Conservation (phyloP, 2,113 vertebrate genomes). For the Coreoperca whiteheadi region DNA sequence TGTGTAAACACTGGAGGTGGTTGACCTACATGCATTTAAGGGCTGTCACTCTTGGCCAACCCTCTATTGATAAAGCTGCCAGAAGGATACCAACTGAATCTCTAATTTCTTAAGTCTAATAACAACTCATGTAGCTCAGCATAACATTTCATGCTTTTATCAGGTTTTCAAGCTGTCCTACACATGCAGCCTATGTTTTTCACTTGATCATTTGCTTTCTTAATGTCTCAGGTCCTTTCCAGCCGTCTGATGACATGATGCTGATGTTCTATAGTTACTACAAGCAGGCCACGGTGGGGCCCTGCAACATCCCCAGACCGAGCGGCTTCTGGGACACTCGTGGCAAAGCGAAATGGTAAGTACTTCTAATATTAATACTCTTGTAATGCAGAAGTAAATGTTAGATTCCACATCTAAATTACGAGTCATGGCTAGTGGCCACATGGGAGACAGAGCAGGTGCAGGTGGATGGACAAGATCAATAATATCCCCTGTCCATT, state of each 20-base stretch:
- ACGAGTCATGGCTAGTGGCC: not conserved
- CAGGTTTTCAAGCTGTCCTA: not conserved
- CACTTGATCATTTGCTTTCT: not conserved
- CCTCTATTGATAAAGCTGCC: conserved; percentile 48
- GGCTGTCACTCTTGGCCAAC: conserved; percentile 26
- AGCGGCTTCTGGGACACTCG: conserved; percentile 90
- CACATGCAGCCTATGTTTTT: not conserved
- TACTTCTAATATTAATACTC: not conserved
- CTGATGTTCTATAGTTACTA: conserved; percentile 95
- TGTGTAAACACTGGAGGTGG: conserved; percentile 50
- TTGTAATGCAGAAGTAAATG: not conserved
- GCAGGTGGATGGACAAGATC: not conserved
- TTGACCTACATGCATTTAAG: conserved; percentile 60
- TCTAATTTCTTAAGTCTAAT: conserved; percentile 6
- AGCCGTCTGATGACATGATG: conserved; percentile 96
- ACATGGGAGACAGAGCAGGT: not conserved
- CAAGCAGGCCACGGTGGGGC: conserved; percentile 93
- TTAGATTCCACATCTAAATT: not conserved
- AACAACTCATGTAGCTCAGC: not conserved
- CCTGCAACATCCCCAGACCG: conserved; percentile 89
- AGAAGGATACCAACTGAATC: conserved; percentile 37
- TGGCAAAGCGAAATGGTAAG: conserved; percentile 94
- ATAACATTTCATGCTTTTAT: not conserved
- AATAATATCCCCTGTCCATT: not conserved
- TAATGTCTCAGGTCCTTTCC: conserved; percentile 88